Evolutionary conservation across 2,113 vertebrate species (phyloP).

Genomic region (Bolborhynchus lineola): DNA sequence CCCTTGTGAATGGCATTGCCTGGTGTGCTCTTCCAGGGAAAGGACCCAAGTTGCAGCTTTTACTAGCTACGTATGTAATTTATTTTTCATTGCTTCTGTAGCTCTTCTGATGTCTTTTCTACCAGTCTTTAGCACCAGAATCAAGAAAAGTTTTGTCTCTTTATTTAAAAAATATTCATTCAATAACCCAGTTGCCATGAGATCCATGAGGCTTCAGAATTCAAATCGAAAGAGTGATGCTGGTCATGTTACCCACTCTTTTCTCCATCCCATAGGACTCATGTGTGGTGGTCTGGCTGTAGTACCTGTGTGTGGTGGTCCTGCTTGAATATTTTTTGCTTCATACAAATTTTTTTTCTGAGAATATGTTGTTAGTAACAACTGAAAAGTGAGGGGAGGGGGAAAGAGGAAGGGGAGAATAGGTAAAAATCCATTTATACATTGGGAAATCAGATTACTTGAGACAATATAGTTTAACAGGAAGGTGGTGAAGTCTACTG

Average conservation of each 20-base stretch:
- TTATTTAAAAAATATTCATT: not conserved
- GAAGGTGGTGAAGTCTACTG: not conserved
- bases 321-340: not conserved
- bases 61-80: slow-evolving; percentile 87
- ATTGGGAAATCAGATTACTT: not conserved
- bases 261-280: not conserved
- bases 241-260: not conserved
- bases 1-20: slow-evolving; percentile 84
- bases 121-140: not conserved
- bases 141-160: not conserved
- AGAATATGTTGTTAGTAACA: not conserved
- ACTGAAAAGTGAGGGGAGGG: not conserved
- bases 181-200: not conserved
- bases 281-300: not conserved
- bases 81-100: not conserved
- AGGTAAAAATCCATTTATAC: not conserved
- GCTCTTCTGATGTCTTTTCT: not conserved
- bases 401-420: not conserved
- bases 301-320: not conserved
- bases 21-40: slow-evolving; percentile 87
- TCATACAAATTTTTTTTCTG: not conserved
- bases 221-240: not conserved
- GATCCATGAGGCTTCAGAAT: not conserved
- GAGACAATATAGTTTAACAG: not conserved
- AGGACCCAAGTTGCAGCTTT: slow-evolving; percentile 79